Base-by-base conservation (phyloP, 1,140 invertebrate genomes). In the Conopomorpha cramerella region DNA sequence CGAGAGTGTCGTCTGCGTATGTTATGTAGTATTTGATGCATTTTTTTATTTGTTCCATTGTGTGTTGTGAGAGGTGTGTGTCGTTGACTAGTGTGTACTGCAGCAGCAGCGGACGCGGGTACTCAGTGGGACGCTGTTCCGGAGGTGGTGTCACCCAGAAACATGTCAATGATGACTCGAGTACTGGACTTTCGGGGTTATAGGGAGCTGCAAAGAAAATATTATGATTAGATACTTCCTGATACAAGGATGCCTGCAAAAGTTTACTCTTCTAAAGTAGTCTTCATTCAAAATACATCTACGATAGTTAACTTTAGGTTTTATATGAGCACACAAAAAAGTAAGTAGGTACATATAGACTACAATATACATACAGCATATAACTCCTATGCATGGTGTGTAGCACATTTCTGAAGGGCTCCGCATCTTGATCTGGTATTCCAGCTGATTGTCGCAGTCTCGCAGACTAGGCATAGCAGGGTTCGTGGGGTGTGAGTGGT, bases 121-220 rank as follows among this genome's bases (percentile, higher is more conserved):
- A 95, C 65, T 97, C 94, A 19, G 90, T 86, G 2, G 92, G 91
- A 51, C 90, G 85, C 51, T 91, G 90, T 77, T 97, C 95, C 18
- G 91, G 88, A 10, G 95, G 94, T 12, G 95, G 94, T 77, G 95
- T 86, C 1, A 96, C 93, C 94, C 95, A 97, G 63, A 91, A 97
- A 36, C 91, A 88, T 34, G 90, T 89, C 25, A 95, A 83, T 38
- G 86, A 86, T 1, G 90, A 92, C 52, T 91, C 89, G 38, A 90
- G 77, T 15, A 86, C 88, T 30, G 83, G 83, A 48, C 84, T 89
- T 54, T 90, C 88, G 31, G 84, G 84, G 63, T 92, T 89, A 56
- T 93, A 96, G 3, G 93, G 92, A 27, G 94, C 92, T 95, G 58
- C 35, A 85, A 82, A 30, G 33, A 41, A 16, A 43, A 43, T 31